Base-by-base conservation (phyloP, 2,797 vertebrate species). In the Odontamblyopus rebecca region DNA sequence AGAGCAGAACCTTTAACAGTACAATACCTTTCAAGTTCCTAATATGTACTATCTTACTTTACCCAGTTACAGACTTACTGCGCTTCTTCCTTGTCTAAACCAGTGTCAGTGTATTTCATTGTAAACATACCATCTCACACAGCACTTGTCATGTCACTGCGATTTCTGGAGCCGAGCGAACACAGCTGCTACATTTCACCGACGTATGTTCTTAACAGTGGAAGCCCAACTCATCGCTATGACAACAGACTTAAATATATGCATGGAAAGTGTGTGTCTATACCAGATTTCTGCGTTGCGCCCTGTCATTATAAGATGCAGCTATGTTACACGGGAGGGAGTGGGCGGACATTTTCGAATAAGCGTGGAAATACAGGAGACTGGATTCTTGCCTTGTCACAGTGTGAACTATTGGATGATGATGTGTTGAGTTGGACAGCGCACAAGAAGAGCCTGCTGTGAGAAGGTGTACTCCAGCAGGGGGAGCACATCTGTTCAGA, bases 121-220 rank as follows among this genome's bases (percentile, higher is more conserved):
- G 70, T 74, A 71, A 73, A 65, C 35, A n/a, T 53, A 56, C 41
- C n/a, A 5, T 63, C 60, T 74, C 67, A 61, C 69, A 15, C 77
- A 87, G 85, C 79, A 76, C 74, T 75, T 82, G 75, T 86, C 85
- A 76, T 82, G 87, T 84, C 60, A 53, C 70, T 69, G 38, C 68
- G 75, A 85, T 78, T 88, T 89, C 89, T 86, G 88, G 83, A 82
- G 85, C 79, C 80, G 82, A 83, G 84, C 85, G 77, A 78, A 65
- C 86, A 81, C 90, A 91, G 86, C 90, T 91, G 91, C 77, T 83
- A 83, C 88, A 89, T 81, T 86, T 90, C 89, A 85, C 84, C 70
- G 73, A 78, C 82, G 81, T 85, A 88, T 83, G 85, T 67, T 83
- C 76, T 88, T 78, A 80, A 76, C 67, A 67, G 78, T 84, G 83